These are phyloP conservation scores for Brachypalpus laphriformis DNA, from an alignment of 2,888 invertebrate genomes.

Conservation along the genomic window DNA sequence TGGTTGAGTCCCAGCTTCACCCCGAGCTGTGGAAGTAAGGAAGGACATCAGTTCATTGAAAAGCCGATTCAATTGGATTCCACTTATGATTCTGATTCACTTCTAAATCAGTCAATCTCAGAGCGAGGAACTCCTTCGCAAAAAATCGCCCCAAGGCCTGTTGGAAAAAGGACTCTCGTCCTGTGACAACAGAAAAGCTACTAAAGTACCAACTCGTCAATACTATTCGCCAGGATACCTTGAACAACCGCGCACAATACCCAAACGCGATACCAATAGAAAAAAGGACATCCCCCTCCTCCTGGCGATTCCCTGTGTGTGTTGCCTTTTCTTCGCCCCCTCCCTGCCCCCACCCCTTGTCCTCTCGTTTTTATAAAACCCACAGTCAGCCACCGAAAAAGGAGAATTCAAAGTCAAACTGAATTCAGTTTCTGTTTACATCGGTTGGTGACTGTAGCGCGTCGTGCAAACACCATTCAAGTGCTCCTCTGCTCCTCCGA, in stretches of 20 bases:
- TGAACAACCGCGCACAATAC: neutral
- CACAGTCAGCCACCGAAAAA: constrained; percentile 6
- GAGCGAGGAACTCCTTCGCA: too few relatives aligned
- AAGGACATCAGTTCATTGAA: too few relatives aligned
- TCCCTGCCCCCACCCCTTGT: too few relatives aligned
- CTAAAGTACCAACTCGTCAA: neutral
- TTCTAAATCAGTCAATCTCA: too few relatives aligned
- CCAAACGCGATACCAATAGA: neutral
- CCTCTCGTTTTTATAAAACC: neutral
- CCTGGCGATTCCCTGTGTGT: neutral
- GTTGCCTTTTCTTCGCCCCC: neutral
- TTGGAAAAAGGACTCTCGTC: too few relatives aligned
- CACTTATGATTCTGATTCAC: too few relatives aligned
- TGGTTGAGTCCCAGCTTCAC: too few relatives aligned
- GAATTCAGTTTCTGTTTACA: constrained; percentile 47
- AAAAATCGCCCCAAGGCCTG: too few relatives aligned
- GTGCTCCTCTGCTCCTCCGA: neutral
- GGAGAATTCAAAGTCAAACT: constrained; percentile 59
- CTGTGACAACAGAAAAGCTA: too few relatives aligned
- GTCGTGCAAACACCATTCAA: neutral
- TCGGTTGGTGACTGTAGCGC: constrained; percentile 4
- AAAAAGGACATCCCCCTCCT: constrained; percentile 2
- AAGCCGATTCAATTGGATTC: too few relatives aligned
- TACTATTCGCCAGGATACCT: neutral
- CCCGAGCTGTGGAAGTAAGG: too few relatives aligned